Evolutionary conservation across 1,140 invertebrate genomes (phyloP).

Genomic region (Anthonomus grandis): DNA sequence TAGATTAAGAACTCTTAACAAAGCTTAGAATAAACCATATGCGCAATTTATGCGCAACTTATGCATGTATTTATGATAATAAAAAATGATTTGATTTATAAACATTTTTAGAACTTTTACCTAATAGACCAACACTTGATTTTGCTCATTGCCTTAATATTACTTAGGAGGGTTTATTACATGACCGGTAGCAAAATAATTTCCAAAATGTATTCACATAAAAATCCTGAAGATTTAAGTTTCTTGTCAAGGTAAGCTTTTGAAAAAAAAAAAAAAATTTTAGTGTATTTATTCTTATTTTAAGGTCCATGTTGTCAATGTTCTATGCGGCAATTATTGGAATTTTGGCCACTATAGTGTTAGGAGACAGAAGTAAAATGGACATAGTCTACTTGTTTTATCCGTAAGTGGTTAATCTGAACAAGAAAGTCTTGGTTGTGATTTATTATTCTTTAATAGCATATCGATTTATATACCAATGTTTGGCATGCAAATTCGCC

Average conservation of each 20-base stretch:
- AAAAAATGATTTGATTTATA: no score
- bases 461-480: constrained; percentile 80
- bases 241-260: constrained; percentile 21
- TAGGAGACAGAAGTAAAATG: constrained; percentile 58
- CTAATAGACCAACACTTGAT: constrained; percentile 86
- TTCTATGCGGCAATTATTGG: constrained; percentile 21
- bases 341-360: constrained; percentile 9
- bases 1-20: no score
- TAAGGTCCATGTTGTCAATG: constrained; percentile 39
- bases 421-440: background rate
- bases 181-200: constrained; percentile 40
- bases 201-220: constrained; percentile 32
- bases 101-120: constrained; percentile 90
- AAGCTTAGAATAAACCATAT: no score
- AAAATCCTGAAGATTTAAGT: constrained; percentile 27
- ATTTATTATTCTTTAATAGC: constrained; percentile 48
- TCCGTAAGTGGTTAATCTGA: constrained; percentile 73
- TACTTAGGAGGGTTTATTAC: constrained; percentile 73
- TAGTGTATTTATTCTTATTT: constrained; percentile 29
- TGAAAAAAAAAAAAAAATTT: constrained; percentile 7
- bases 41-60: no score
- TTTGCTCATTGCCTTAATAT: constrained; percentile 74
- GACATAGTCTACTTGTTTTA: constrained; percentile 81
- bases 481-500: constrained; percentile 71
- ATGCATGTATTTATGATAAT: no score